phyloP scores from a whole-genome alignment of 2,113 vertebrate species.

The Gallinago jamesoni region DNA sequence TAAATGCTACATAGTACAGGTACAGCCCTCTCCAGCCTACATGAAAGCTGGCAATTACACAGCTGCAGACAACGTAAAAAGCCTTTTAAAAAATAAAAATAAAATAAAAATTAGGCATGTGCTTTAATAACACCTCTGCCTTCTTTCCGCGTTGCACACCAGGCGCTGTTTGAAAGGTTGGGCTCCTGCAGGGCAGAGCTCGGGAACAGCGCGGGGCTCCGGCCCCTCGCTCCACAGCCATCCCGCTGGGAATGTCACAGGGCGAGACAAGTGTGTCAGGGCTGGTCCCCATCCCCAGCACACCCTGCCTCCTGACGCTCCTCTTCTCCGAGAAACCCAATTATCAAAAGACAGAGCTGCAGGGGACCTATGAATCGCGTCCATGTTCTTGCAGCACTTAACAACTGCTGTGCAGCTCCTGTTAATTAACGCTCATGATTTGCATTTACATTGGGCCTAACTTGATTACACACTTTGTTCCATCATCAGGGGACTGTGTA shows the following conservation, averaged over 20 bases:
- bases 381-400: not conserved
- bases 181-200: not conserved
- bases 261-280: not conserved
- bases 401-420: not conserved
- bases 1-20: not conserved
- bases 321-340: not conserved
- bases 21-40: not conserved
- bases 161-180: not conserved
- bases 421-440: not conserved
- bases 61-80: not conserved
- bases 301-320: not conserved
- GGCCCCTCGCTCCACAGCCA: not conserved
- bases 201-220: not conserved
- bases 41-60: slow-evolving; percentile 16
- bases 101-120: not conserved
- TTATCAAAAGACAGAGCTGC: not conserved
- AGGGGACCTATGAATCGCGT: not conserved
- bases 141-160: not conserved
- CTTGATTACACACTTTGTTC: not conserved
- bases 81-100: not conserved
- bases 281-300: not conserved
- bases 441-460: not conserved
- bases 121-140: not conserved
- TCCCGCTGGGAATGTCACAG: not conserved
- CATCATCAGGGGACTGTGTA: not conserved